A percentile compares a stretch with the other conserved stretches of the same genome.
phyloP scores from a whole-genome alignment of 1,140 invertebrate genomes.

The Trichoplusia ni region DNA sequence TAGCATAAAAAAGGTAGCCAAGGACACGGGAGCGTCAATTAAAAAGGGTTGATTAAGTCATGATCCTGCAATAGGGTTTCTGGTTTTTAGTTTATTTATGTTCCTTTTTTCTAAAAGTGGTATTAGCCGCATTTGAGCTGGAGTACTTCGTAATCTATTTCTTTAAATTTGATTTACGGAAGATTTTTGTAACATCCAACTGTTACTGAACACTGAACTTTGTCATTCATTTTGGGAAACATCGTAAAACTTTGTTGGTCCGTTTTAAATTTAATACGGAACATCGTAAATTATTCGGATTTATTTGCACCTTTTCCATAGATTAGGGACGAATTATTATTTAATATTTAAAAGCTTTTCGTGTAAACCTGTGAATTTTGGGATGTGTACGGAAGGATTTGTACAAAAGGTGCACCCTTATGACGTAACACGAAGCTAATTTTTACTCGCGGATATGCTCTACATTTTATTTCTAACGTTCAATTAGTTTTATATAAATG shows the following conservation, averaged over 20 bases:
- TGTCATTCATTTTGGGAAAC: no score
- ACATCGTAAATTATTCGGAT: conserved; percentile 22
- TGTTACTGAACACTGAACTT: no score
- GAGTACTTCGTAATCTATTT: no score
- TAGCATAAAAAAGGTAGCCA: background rate
- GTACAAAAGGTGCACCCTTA: background rate
- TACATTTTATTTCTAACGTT: background rate
- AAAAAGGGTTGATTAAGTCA: conserved; percentile 2
- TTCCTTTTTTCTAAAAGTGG: no score
- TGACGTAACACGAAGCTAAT: background rate
- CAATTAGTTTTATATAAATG: background rate
- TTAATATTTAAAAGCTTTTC: conserved; percentile 15
- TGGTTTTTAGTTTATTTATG: background rate
- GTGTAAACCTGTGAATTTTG: background rate
- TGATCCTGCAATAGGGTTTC: background rate
- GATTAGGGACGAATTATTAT: conserved; percentile 23
- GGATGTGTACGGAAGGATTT: background rate
- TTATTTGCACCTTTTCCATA: conserved; percentile 15
- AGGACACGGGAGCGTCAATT: conserved; percentile 8
- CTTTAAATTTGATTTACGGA: no score
- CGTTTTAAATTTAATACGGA: conserved; percentile 8
- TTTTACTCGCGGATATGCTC: background rate
- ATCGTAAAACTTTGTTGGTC: no score
- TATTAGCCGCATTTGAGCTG: no score
- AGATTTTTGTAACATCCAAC: no score